A percentile compares a stretch with the other conserved stretches of the same genome.
Evolutionary conservation across 2,113 vertebrate species (phyloP).

Genomic region (Brachyistius frenatus): DNA sequence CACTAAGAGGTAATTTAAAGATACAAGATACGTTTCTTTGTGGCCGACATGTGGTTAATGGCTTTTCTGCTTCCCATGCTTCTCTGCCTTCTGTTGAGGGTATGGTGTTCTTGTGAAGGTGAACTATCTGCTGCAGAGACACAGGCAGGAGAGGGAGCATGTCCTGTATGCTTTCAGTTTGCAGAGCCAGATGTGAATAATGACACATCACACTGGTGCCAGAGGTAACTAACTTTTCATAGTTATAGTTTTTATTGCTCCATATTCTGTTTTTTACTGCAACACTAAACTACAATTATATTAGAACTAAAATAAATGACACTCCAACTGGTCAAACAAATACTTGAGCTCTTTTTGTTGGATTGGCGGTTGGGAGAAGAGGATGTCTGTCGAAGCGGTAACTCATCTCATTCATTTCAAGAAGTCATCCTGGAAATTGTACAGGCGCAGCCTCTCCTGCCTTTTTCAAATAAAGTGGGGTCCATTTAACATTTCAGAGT

Average conservation of each 20-base stretch:
- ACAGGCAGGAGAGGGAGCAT: constrained; percentile 36
- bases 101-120: constrained; percentile 63
- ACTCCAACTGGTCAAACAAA: too few relatives aligned
- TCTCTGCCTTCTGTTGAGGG: constrained; percentile 47
- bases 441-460: too few relatives aligned
- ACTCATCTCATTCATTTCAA: not conserved
- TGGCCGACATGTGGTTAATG: constrained; percentile 62
- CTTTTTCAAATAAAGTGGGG: not conserved
- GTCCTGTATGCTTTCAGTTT: constrained; percentile 8
- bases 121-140: constrained; percentile 57
- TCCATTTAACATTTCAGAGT: too few relatives aligned
- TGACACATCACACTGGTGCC: constrained; percentile 15
- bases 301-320: too few relatives aligned
- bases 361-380: too few relatives aligned
- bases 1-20: not conserved
- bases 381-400: too few relatives aligned
- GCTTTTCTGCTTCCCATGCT: constrained; percentile 42
- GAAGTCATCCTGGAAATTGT: too few relatives aligned
- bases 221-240: constrained; percentile 1
- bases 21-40: constrained; percentile 6
- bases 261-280: not conserved
- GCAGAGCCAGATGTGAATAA: constrained; percentile 25
- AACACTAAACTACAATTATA: too few relatives aligned
- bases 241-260: not conserved
- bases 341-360: too few relatives aligned